phyloP scores from a whole-genome alignment of 23 tunicate genomes.

The Phallusia fumigata region DNA sequence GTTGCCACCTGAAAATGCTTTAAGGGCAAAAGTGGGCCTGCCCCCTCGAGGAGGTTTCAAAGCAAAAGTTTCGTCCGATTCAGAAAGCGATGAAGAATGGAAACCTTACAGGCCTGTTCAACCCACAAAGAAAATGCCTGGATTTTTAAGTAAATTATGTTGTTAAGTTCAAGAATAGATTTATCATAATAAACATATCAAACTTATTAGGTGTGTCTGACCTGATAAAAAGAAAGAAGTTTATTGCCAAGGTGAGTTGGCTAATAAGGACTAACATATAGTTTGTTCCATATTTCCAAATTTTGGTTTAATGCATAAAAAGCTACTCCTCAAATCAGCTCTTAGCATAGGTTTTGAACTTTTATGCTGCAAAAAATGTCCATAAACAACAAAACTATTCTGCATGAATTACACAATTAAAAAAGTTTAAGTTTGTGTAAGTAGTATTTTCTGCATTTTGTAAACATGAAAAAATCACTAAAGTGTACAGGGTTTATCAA shows the following conservation, averaged over 20 bases:
- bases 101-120: slow-evolving; percentile 43
- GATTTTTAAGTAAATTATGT: not conserved
- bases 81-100: slow-evolving; percentile 42
- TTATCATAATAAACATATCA: too few relatives aligned
- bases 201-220: not conserved
- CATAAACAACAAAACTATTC: too few relatives aligned
- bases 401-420: too few relatives aligned
- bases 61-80: not conserved
- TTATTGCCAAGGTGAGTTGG: not conserved
- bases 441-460: too few relatives aligned
- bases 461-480: too few relatives aligned
- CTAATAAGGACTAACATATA: too few relatives aligned
- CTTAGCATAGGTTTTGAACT: too few relatives aligned
- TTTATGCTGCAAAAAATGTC: too few relatives aligned
- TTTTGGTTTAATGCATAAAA: not conserved
- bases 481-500: too few relatives aligned
- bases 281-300: too few relatives aligned
- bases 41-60: slow-evolving; percentile 17
- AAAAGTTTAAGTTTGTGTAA: too few relatives aligned
- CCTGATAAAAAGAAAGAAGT: not conserved
- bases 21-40: slow-evolving; percentile 65
- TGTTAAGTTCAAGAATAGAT: too few relatives aligned
- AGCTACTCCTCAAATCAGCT: not conserved
- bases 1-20: slow-evolving; percentile 57
- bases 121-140: not conserved